phyloP scores from a whole-genome alignment of 2,113 vertebrate genomes.

The Tympanuchus pallidicinctus region DNA sequence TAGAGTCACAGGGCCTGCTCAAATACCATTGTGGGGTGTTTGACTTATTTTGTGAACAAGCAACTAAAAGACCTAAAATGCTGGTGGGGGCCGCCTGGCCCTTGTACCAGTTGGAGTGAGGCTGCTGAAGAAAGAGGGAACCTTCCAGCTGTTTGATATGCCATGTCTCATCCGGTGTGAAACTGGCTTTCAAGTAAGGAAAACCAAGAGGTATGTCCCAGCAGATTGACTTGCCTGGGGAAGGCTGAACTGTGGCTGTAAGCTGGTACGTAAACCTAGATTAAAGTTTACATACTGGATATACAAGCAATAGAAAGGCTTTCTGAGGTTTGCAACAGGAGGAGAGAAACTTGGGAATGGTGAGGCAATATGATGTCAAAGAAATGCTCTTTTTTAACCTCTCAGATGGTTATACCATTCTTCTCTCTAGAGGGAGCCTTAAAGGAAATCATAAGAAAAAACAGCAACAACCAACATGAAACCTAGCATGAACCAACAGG shows the following conservation, averaged over 20 bases:
- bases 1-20: neutral
- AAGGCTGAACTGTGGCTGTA: neutral
- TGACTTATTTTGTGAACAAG: neutral
- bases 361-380: neutral
- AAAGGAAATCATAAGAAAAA: neutral
- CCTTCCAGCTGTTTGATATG: neutral
- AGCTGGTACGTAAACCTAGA: neutral
- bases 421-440: constrained; percentile 1
- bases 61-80: neutral
- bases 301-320: neutral
- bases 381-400: neutral
- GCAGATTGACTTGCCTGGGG: neutral
- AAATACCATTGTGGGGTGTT: neutral
- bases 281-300: neutral
- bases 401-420: neutral
- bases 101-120: neutral
- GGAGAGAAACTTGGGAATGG: neutral
- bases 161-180: neutral
- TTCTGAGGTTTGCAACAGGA: neutral
- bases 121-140: neutral
- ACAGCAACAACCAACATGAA: neutral
- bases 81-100: neutral
- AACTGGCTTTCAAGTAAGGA: neutral
- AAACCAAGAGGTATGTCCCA: neutral
- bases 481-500: neutral